These are phyloP conservation scores for Australoheros facetus DNA, from an alignment of 2,797 vertebrate genomes.

Conservation along the genomic window DNA sequence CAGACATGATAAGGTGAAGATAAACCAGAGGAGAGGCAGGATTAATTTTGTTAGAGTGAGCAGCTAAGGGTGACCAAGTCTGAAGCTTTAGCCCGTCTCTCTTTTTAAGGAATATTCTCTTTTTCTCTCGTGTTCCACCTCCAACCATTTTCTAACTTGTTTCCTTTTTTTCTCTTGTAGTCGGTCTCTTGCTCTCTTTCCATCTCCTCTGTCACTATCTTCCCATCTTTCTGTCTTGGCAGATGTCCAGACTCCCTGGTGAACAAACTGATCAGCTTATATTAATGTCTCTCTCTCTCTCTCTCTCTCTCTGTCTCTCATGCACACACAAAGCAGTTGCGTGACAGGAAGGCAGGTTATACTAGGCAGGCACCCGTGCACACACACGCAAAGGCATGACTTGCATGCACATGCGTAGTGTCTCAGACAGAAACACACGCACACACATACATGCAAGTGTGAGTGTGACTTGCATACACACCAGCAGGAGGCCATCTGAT, in stretches of 20 bases:
- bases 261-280: constrained; percentile 50
- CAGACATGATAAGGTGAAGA: neutral
- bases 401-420: constrained; percentile 52
- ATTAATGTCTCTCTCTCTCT: constrained; percentile 46
- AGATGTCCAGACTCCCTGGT: constrained; percentile 53
- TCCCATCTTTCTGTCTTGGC: constrained; percentile 20
- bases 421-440: neutral
- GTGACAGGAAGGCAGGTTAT: constrained; percentile 40
- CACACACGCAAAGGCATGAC: constrained; percentile 32
- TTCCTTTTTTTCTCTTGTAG: neutral
- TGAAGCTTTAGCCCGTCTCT: neutral
- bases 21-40: neutral
- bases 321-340: constrained; percentile 23
- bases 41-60: constrained; percentile 31
- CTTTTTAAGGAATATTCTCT: neutral
- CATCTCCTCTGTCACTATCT: neutral
- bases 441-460: neutral
- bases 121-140: neutral
- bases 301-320: neutral
- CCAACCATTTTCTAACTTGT: neutral
- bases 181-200: neutral
- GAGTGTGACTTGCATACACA: constrained; percentile 36
- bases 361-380: constrained; percentile 7
- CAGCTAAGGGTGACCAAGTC: constrained; percentile 1
- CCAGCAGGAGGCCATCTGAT: constrained; percentile 21